A percentile compares a stretch with the other conserved stretches of the same genome.
Evolutionary conservation across 2,797 vertebrate genomes (phyloP).

Genomic region (Myotis findleyi): DNA sequence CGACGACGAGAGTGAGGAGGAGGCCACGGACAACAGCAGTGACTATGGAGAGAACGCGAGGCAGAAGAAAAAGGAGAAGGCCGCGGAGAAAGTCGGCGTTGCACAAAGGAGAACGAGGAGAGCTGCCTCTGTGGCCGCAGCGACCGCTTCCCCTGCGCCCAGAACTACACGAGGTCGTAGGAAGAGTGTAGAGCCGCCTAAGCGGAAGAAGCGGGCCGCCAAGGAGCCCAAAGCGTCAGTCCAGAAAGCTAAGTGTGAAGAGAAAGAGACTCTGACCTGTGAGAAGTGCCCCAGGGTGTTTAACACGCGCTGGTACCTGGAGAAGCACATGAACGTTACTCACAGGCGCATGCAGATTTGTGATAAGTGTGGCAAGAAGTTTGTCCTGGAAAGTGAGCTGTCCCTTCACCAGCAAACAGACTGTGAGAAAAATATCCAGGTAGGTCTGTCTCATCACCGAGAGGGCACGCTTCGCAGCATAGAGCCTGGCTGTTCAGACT

Average conservation of each 20-base stretch:
- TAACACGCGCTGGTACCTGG: conserved; percentile 99
- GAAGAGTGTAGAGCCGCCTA: conserved; percentile 91
- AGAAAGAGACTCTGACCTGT: conserved; percentile 97
- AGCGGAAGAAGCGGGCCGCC: conserved; percentile 90
- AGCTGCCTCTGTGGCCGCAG: conserved; percentile 86
- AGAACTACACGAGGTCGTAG: conserved; percentile 90
- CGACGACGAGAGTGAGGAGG: conserved; percentile 92
- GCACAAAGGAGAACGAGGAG: conserved; percentile 90
- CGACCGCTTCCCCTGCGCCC: conserved; percentile 88
- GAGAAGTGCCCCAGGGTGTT: conserved; percentile 99
- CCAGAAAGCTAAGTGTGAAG: conserved; percentile 92
- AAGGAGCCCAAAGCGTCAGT: conserved; percentile 88
- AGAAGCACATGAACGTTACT: conserved; percentile 99
- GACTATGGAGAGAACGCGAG: conserved; percentile 88
- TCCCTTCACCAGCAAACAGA: conserved; percentile 99
- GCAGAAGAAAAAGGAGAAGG: conserved; percentile 92
- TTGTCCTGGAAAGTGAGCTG: conserved; percentile 99
- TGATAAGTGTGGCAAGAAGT: conserved; percentile 99
- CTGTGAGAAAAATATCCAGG: conserved; percentile 99
- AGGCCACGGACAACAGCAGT: conserved; percentile 91
- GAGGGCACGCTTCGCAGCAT: conserved; percentile 84
- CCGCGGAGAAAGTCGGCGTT: conserved; percentile 86
- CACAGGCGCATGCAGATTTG: conserved; percentile 99
- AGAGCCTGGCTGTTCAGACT: conserved; percentile 76
- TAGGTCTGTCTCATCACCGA: conserved; percentile 88